Conservation (phyloP, 2,113 vertebrate genomes). For the Elachura formosa region DNA sequence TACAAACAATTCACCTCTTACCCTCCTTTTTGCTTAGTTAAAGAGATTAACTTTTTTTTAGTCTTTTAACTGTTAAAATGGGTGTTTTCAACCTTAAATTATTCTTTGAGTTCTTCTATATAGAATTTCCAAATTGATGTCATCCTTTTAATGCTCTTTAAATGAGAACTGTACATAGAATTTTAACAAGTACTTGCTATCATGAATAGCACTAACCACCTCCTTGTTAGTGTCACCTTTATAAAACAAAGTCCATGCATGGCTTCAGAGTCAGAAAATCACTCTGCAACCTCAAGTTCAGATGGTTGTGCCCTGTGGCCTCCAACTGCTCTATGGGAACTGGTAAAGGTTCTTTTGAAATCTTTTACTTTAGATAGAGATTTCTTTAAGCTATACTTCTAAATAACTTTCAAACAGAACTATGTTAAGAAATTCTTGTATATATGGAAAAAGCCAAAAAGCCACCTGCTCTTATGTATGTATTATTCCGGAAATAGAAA, state of each 20-base stretch:
- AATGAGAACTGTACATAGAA: neutral
- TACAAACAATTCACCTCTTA: slow-evolving; percentile 10
- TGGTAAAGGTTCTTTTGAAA: neutral
- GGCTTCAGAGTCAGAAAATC: neutral
- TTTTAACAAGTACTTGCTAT: neutral
- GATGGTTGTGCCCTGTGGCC: neutral
- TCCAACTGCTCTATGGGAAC: neutral
- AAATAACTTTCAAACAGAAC: neutral
- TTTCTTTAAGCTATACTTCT: neutral
- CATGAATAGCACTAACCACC: neutral
- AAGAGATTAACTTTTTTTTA: neutral
- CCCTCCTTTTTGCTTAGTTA: slow-evolving; percentile 15
- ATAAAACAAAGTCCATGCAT: neutral
- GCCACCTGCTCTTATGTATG: neutral
- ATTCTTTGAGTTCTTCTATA: neutral
- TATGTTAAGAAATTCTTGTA: neutral
- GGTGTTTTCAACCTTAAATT: neutral
- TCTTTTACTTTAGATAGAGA: neutral
- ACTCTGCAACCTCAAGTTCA: neutral
- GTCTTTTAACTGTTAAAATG: neutral
- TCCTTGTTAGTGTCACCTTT: neutral
- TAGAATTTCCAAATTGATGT: neutral
- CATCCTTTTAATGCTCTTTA: neutral
- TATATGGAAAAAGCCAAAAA: neutral
- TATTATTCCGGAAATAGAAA: neutral